Conservation (phyloP, 2,113 vertebrate species). For the Speoplatyrhinus poulsoni region DNA sequence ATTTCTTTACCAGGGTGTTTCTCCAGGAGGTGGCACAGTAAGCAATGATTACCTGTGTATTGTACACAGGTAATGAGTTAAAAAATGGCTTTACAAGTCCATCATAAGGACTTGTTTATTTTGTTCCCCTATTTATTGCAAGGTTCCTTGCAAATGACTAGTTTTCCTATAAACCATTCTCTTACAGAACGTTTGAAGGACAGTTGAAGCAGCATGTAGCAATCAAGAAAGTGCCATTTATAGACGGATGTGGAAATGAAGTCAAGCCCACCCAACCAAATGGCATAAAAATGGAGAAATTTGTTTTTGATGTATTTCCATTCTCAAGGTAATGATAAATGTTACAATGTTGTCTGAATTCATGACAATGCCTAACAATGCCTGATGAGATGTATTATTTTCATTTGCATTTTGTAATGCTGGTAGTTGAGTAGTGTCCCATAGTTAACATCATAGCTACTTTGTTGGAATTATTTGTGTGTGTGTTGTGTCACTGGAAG, state of each 20-base stretch:
- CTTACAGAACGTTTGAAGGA: constrained; percentile 75
- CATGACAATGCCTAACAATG: too few relatives aligned
- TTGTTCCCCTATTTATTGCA: too few relatives aligned
- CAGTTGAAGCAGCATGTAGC: constrained; percentile 86
- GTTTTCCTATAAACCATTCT: constrained; percentile 15
- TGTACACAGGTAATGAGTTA: too few relatives aligned
- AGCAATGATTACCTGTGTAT: constrained; percentile 46
- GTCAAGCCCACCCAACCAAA: constrained; percentile 87
- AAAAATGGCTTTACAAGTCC: too few relatives aligned
- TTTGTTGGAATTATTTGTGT: background rate
- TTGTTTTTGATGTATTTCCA: constrained; percentile 94
- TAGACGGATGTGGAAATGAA: constrained; percentile 83
- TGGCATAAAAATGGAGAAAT: constrained; percentile 98
- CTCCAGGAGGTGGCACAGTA: constrained; percentile 82
- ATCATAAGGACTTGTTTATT: too few relatives aligned
- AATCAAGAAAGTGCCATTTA: constrained; percentile 89
- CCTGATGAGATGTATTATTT: too few relatives aligned
- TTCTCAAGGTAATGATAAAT: constrained; percentile 82
- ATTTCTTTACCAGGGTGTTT: constrained; percentile 89
- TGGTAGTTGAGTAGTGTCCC: too few relatives aligned
- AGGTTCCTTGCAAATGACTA: background rate
- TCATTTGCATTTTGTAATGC: background rate
- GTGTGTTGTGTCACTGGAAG: constrained; percentile 62
- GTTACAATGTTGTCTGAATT: background rate
- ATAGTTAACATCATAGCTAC: background rate